These are phyloP conservation scores for Nyctereutes procyonoides DNA, from an alignment of 2,113 vertebrate species.

Conservation along the genomic window DNA sequence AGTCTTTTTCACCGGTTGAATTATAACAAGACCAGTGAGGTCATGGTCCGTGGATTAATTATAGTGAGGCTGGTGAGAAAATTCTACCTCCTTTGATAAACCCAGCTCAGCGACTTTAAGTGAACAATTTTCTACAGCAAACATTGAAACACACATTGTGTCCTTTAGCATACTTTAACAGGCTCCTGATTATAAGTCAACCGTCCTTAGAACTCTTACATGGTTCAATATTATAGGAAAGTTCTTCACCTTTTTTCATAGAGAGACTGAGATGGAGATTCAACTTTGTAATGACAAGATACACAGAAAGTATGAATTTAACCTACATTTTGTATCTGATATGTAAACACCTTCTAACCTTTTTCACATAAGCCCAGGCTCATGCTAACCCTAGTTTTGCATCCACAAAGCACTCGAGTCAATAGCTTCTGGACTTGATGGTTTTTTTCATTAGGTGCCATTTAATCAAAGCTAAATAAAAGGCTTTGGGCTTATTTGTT, in stretches of 20 bases:
- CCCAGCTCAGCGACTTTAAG: constrained; percentile 36
- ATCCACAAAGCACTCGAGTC: constrained; percentile 57
- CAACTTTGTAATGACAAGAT: constrained; percentile 10
- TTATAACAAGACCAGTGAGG: constrained; percentile 60
- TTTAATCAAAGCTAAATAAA: constrained; percentile 63
- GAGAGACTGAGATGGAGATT: constrained; percentile 35
- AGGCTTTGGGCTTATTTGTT: constrained; percentile 18
- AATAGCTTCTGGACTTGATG: constrained; percentile 55
- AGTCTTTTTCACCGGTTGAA: constrained; percentile 50
- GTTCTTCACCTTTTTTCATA: background rate
- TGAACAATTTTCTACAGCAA: constrained; percentile 44
- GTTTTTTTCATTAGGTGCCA: constrained; percentile 64
- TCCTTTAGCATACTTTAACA: background rate
- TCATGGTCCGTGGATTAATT: constrained; percentile 62
- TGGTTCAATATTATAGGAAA: background rate
- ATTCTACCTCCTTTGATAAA: constrained; percentile 59
- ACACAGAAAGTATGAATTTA: constrained; percentile 34
- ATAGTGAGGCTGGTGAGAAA: constrained; percentile 63
- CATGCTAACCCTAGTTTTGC: background rate
- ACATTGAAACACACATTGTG: constrained; percentile 32
- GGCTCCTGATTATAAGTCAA: background rate
- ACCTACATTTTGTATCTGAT: constrained; percentile 51
- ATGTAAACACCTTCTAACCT: constrained; percentile 68
- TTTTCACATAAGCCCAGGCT: constrained; percentile 48
- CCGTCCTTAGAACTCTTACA: constrained; percentile 36